These are phyloP conservation scores for Burhinus oedicnemus DNA, from an alignment of 2,113 vertebrate genomes.

Conservation along the genomic window DNA sequence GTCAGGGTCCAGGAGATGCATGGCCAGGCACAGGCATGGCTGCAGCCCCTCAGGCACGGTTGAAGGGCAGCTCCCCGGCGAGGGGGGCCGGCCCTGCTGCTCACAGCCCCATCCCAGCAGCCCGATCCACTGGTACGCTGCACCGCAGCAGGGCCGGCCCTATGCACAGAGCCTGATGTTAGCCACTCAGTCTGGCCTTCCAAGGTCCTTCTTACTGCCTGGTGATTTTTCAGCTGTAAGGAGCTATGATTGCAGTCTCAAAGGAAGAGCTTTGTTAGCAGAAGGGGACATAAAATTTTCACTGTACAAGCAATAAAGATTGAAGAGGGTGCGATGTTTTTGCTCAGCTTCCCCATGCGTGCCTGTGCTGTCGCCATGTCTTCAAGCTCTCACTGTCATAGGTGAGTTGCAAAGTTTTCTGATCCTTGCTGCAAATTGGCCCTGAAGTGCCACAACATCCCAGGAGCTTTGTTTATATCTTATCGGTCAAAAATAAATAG, in stretches of 20 bases:
- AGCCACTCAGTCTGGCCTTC: not conserved
- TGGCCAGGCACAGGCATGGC: not conserved
- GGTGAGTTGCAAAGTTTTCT: slow-evolving; percentile 43
- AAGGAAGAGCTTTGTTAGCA: not conserved
- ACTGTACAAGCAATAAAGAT: not conserved
- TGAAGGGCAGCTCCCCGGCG: accelerated
- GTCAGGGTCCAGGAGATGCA: accelerated
- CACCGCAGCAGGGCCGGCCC: accelerated
- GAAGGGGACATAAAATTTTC: slow-evolving; percentile 20
- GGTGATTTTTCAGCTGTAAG: not conserved
- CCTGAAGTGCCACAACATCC: slow-evolving; percentile 58
- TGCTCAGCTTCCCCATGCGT: not conserved
- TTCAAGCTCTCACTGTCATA: not conserved
- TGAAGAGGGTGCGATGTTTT: not conserved
- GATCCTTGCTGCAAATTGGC: slow-evolving; percentile 55
- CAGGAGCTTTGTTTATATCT: slow-evolving; percentile 51
- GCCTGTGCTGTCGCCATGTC: not conserved
- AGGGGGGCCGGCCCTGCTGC: accelerated
- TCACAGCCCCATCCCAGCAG: not conserved
- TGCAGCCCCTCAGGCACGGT: accelerated
- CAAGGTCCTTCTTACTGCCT: not conserved
- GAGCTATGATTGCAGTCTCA: not conserved
- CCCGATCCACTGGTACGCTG: accelerated
- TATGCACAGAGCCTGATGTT: not conserved
- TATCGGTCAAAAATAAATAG: slow-evolving; percentile 60